These are phyloP conservation scores for Eupristina koningsbergeri DNA, from an alignment of 1,140 invertebrate genomes.

Conservation along the genomic window DNA sequence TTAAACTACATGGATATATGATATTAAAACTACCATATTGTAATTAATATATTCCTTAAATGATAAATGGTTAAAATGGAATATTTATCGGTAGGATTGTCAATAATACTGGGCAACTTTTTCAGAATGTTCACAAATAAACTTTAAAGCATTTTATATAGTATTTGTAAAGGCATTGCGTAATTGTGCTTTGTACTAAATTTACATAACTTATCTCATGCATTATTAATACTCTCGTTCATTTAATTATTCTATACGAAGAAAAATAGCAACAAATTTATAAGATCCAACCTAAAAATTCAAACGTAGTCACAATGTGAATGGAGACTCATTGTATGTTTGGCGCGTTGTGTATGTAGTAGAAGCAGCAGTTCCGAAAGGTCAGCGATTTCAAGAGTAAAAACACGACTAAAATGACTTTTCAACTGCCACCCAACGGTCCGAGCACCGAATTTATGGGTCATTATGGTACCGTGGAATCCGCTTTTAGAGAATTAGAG, in stretches of 20 bases:
- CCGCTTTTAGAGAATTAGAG: not conserved
- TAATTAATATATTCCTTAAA: too few relatives aligned
- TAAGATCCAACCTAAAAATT: not conserved
- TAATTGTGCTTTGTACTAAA: not conserved
- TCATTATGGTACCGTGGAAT: not conserved
- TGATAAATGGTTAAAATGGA: not conserved
- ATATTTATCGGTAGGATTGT: not conserved
- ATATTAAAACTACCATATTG: not conserved
- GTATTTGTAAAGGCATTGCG: not conserved
- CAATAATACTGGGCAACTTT: not conserved
- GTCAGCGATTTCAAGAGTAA: too few relatives aligned
- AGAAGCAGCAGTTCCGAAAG: too few relatives aligned
- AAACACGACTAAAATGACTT: not conserved
- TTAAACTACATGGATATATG: not conserved
- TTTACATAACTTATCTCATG: not conserved
- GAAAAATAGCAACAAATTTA: too few relatives aligned
- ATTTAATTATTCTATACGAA: not conserved
- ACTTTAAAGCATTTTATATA: too few relatives aligned
- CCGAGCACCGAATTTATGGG: not conserved
- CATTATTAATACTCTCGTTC: not conserved
- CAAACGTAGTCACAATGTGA: not conserved
- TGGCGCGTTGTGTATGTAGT: too few relatives aligned
- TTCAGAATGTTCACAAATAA: not conserved
- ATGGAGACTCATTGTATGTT: too few relatives aligned
- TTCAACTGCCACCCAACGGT: not conserved